Base-by-base conservation (phyloP, 2,797 vertebrate genomes). In the Danio choprae region DNA sequence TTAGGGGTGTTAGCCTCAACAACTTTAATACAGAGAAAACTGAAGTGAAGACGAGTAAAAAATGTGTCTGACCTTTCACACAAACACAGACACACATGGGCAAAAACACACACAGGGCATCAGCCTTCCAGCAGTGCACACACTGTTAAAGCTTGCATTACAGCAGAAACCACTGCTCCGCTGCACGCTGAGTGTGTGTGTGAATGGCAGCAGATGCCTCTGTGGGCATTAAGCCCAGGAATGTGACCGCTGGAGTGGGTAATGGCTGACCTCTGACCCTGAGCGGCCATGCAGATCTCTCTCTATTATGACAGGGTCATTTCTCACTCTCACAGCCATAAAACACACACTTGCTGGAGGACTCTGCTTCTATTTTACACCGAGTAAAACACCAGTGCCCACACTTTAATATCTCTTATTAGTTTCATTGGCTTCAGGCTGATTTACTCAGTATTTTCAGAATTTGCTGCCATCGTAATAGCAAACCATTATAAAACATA, bases 221-320 rank as follows among this genome's bases (percentile, higher is more conserved):
- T 87, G 91, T 56, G 88, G 95, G 92, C 90, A 20, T 80, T 85
- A 89, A 91, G 91, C 91, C 93, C 93, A 94, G 93, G 91, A 94
- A 93, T 85, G 86, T 80, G 86, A 84, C 48, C 67, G 11, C 59
- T 7, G 81, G 78, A 91, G 86, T 91, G 91, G 88, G 84, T 90
- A 92, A 91, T 74, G 89, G 92, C 93, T 92, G 90, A 90, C 95
- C 95, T 93, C 88, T 94, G 94, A 94, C 94, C 93, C 84, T 29
- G 79, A 74, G 41, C 90, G 89, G 92, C 92, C 90, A 89, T 91
- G 94, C 92, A 91, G 95, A 89, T 90, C 89, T 84, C 93, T 93
- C 91, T 94, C 92, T 95, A 93, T 90, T 91, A 94, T 90, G 87
- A 91, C 84, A 87, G 92, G 94, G 92, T 95, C 93, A 94, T 90